Evolutionary conservation across 2,113 vertebrate genomes (phyloP), one percentile per base, ranked within the genome.

Genomic region (Pachycephala philippinensis): DNA sequence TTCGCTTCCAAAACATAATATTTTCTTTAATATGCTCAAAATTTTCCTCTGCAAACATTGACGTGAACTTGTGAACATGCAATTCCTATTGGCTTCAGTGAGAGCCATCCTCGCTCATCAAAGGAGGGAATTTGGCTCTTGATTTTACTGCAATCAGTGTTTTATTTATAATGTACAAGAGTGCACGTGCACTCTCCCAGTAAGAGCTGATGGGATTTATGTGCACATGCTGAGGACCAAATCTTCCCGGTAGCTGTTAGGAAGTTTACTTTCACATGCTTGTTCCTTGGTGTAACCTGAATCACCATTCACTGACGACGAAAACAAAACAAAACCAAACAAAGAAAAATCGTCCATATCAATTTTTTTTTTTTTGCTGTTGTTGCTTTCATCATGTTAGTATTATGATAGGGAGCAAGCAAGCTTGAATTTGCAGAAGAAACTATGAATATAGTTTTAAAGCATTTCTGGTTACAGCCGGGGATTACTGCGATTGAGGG

Each of bases 91-190:
- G 88, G 39, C 76, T 90, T 92, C 83, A 84, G 9, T 27, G 44
- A 86, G 61, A 94, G 69, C 76, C 74, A 54, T 93, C 77, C 53
- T 64, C 0, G 2, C 88, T 93, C 80, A 75, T 95, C 93, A 93
- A 93, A 94, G 90, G 72, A 33, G 33, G 72, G 76, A 71, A 68
- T 87, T 81, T 96, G 96, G 89, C 95, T 94, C 86, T 61, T 78
- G 92, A 79, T 96, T 96, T 97, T 94, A 80, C 88, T 95, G 80
- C 81, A 95, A 87, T 92, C 83, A 71, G 52, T 87, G 60, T 81
- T 64, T 93, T 96, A 92, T 94, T 93, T 95, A 75, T 84, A 86
- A 94, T 84, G 71, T 90, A 92, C 68, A 74, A 78, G 79, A 47
- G 56, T 50, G 86, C 85, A 90, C 9, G 18, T 86, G 90, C 64